phyloP scores from a whole-genome alignment of 2,888 invertebrate species.

The Mesorhabditis belari region DNA sequence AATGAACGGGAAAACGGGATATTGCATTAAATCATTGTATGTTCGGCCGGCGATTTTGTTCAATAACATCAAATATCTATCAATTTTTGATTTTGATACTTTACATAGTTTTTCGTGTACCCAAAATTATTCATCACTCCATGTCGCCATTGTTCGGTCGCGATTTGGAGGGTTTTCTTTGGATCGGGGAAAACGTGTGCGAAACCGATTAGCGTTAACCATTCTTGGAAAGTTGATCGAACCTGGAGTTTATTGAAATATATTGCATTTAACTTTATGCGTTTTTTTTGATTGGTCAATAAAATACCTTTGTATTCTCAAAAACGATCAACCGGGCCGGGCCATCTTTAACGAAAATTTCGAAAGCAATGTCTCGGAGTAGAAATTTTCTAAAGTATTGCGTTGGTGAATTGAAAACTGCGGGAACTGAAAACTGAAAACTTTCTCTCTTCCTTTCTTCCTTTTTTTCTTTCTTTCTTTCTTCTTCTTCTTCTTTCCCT shows the following conservation, averaged over 20 bases:
- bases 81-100: not conserved
- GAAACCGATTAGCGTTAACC: not conserved
- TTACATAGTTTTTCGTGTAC: constrained; percentile 54
- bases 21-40: constrained; percentile 98
- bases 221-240: not conserved
- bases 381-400: constrained; percentile 55
- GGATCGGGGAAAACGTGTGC: constrained; percentile 12
- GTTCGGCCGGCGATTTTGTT: constrained; percentile 95
- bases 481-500: too few relatives aligned
- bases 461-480: too few relatives aligned
- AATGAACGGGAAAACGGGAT: constrained; percentile 98
- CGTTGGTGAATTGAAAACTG: too few relatives aligned
- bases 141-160: constrained; percentile 72
- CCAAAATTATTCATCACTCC: constrained; percentile 82
- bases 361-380: constrained; percentile 88
- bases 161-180: constrained; percentile 52
- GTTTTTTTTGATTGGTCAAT: not conserved
- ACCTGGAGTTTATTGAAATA: not conserved
- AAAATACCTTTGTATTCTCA: constrained; percentile 55
- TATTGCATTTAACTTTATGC: too few relatives aligned
- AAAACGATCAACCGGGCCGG: constrained; percentile 90
- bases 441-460: too few relatives aligned
- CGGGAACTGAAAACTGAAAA: too few relatives aligned
- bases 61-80: constrained; percentile 79
- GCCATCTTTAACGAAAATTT: constrained; percentile 93